These are phyloP conservation scores for Pseudopleuronectes americanus DNA, from an alignment of 2,797 vertebrate genomes.

Conservation along the genomic window DNA sequence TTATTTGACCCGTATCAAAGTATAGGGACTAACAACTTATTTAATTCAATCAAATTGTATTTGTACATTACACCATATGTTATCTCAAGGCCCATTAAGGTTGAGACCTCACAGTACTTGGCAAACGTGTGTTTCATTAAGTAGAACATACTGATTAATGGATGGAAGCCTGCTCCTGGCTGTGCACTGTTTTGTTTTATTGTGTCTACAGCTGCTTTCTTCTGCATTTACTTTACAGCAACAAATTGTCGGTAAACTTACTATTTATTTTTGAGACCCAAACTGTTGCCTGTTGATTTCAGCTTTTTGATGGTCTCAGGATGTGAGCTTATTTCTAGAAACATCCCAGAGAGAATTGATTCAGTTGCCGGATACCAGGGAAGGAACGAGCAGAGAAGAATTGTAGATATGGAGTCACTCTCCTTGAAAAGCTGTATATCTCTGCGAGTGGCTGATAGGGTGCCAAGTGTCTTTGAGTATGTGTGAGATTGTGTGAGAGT, in stretches of 20 bases:
- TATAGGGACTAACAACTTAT: neutral
- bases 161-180: neutral
- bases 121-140: no score
- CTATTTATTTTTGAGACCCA: constrained; percentile 12
- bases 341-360: constrained; percentile 34
- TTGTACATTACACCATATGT: no score
- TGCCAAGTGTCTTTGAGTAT: constrained; percentile 21
- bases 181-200: neutral
- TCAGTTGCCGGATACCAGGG: constrained; percentile 23
- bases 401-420: constrained; percentile 28
- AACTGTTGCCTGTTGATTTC: constrained; percentile 32
- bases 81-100: no score
- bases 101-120: no score
- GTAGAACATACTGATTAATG: neutral
- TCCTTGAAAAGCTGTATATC: constrained; percentile 35
- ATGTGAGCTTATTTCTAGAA: constrained; percentile 34
- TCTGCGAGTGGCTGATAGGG: constrained; percentile 26
- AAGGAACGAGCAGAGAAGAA: constrained; percentile 15
- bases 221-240: neutral
- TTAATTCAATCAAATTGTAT: neutral
- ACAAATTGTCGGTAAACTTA: constrained; percentile 19
- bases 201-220: constrained; percentile 1
- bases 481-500: constrained; percentile 15
- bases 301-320: constrained; percentile 18
- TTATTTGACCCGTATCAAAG: neutral